phyloP scores from a whole-genome alignment of 1,140 invertebrate species.

The Zaprionus ornatus region DNA sequence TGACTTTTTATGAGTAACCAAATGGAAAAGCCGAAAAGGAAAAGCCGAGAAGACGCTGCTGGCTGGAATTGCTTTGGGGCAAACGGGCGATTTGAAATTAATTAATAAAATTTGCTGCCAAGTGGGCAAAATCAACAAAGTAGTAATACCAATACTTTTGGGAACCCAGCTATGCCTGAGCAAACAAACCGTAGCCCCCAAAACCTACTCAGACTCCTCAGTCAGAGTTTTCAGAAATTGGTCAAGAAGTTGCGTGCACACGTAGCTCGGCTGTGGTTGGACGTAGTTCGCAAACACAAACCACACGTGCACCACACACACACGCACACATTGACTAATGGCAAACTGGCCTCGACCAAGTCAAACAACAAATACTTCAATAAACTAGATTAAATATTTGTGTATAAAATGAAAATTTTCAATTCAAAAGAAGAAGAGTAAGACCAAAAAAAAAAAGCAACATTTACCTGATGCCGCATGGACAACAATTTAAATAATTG shows the following conservation, averaged over 20 bases:
- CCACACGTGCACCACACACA: constrained; percentile 27
- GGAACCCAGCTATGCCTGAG: constrained; percentile 36
- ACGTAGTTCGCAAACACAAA: constrained; percentile 10
- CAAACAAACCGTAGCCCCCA: constrained; percentile 30
- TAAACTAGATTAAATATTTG: constrained; percentile 80
- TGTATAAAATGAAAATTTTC: constrained; percentile 61
- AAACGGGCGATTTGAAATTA: constrained; percentile 59
- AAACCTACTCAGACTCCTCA: constrained; percentile 17
- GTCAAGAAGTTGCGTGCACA: constrained; percentile 60
- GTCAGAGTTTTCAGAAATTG: constrained; percentile 54
- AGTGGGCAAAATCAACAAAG: constrained; percentile 43
- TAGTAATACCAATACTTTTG: constrained; percentile 44
- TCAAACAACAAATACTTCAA: constrained; percentile 73
- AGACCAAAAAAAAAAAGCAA: constrained; percentile 37
- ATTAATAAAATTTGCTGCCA: constrained; percentile 69
- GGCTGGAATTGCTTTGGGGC: constrained; percentile 14
- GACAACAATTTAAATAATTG: constrained; percentile 67
- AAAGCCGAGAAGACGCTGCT: not conserved
- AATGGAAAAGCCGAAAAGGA: not conserved
- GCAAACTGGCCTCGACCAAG: constrained; percentile 32
- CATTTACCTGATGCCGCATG: constrained; percentile 39
- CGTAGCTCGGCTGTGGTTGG: constrained; percentile 26
- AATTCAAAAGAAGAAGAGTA: not conserved
- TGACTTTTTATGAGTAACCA: constrained; percentile 37
- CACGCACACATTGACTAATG: constrained; percentile 17